Conservation (phyloP, 2,113 vertebrate genomes). For the Pongo pygmaeus region DNA sequence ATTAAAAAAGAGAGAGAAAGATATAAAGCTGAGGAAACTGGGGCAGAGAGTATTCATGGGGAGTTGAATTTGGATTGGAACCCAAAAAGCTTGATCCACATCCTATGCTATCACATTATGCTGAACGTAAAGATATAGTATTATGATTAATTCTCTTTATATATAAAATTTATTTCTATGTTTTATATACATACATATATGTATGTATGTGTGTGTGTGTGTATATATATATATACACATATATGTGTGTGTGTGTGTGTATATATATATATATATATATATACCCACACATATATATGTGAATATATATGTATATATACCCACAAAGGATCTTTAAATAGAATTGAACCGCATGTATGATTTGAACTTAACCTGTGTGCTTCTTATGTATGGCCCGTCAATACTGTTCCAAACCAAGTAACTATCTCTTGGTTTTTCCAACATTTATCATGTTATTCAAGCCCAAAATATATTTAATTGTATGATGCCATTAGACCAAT, state of each 20-base stretch:
- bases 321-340: neutral
- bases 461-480: neutral
- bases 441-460: neutral
- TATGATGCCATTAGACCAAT: neutral
- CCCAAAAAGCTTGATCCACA: neutral
- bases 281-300: too few relatives aligned
- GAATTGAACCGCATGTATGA: neutral
- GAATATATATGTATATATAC: rapidly evolving
- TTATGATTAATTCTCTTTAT: neutral
- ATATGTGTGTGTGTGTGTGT: too few relatives aligned
- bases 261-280: neutral
- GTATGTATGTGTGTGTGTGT: rapidly evolving
- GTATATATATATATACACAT: too few relatives aligned
- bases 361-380: neutral
- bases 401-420: neutral
- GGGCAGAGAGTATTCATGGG: neutral
- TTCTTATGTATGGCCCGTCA: neutral
- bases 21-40: neutral
- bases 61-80: neutral
- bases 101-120: neutral
- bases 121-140: neutral
- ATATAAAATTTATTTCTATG: too few relatives aligned
- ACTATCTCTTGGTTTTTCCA: neutral
- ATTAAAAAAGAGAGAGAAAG: neutral
- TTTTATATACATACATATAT: too few relatives aligned